A percentile compares a stretch with the other conserved stretches of the same genome.
These are phyloP conservation scores for Seriola dumerili DNA, from an alignment of 2,113 vertebrate genomes.

Conservation along the genomic window DNA sequence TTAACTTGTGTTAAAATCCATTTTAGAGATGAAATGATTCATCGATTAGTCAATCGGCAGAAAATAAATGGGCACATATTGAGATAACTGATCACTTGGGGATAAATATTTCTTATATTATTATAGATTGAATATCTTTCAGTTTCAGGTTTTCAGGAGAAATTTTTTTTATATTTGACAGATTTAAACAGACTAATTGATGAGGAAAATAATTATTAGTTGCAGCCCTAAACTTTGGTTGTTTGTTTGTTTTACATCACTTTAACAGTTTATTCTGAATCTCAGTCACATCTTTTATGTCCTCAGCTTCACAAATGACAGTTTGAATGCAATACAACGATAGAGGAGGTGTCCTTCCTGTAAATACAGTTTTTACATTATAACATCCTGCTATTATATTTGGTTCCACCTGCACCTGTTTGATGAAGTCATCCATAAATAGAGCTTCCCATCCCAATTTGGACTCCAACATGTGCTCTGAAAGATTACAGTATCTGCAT, in stretches of 20 bases:
- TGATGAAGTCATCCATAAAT: conserved; percentile 51
- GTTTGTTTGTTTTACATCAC: background rate
- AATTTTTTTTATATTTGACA: background rate
- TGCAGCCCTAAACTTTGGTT: background rate
- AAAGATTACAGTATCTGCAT: conserved; percentile 19
- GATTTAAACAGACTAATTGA: background rate
- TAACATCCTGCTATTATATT: conserved; percentile 31
- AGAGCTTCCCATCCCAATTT: conserved; percentile 41
- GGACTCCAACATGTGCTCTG: conserved; percentile 16
- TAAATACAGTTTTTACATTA: conserved; percentile 14
- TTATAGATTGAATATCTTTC: background rate
- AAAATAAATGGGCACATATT: background rate
- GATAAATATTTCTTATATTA: background rate
- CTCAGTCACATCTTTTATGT: background rate
- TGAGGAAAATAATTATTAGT: background rate
- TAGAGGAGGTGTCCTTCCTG: background rate
- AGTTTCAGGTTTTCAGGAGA: background rate
- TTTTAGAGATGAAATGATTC: background rate
- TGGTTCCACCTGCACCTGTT: conserved; percentile 39
- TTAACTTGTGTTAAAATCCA: background rate
- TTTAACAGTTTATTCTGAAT: background rate
- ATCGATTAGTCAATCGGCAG: background rate
- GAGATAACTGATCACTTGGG: too few relatives aligned
- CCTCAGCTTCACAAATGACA: background rate
- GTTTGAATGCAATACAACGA: background rate